Percentiles rank a stretch among this genome's conserved stretches.
These are phyloP conservation scores for Plebejus melissa DNA, from an alignment of 2,888 invertebrate species.

Conservation along the genomic window DNA sequence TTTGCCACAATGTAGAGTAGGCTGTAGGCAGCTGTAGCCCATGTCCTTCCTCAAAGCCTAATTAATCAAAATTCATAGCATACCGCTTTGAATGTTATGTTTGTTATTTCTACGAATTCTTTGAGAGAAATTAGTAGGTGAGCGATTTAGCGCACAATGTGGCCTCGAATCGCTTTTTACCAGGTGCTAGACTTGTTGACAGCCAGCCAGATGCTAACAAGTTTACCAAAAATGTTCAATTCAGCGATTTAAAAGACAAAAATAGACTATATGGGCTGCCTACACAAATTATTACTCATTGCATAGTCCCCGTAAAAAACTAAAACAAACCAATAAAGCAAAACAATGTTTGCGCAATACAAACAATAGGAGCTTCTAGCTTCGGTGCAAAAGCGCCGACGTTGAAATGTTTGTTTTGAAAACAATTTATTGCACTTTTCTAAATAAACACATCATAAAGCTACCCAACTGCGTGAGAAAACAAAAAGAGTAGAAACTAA, in stretches of 20 bases:
- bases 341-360: constrained; percentile 11
- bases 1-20: no score
- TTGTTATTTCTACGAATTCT: background rate
- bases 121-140: background rate
- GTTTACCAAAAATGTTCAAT: background rate
- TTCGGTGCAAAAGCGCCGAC: constrained; percentile 12
- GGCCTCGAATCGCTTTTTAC: background rate
- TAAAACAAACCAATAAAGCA: background rate
- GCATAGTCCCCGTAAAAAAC: background rate
- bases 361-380: background rate
- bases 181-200: constrained; percentile 1
- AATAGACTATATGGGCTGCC: background rate
- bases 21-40: no score
- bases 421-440: constrained; percentile 26
- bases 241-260: background rate
- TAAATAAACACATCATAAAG: constrained; percentile 25
- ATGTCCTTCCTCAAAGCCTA: background rate
- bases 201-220: background rate
- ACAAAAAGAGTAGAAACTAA: constrained; percentile 26
- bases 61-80: background rate
- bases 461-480: background rate
- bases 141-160: background rate
- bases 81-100: background rate
- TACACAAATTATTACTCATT: background rate
- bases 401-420: constrained; percentile 2